phyloP scores from a whole-genome alignment of 2,113 vertebrate genomes.

The Carettochelys insculpta region DNA sequence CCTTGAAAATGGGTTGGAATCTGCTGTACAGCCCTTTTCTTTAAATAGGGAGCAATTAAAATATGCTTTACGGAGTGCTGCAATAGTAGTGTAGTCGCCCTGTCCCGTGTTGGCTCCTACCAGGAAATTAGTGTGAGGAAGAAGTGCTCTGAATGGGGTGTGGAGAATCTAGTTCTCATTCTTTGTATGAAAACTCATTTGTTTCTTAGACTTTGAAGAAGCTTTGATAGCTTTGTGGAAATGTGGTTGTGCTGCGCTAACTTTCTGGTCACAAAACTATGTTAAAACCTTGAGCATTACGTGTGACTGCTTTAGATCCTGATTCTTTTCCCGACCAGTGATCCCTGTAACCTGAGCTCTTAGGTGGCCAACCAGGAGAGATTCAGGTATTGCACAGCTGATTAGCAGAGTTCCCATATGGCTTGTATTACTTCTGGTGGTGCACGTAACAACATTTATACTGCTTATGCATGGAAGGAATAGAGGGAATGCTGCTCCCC shows the following conservation, averaged over 20 bases:
- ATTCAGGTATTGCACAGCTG: too few species aligned
- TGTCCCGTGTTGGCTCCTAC: neutral
- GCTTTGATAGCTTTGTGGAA: neutral
- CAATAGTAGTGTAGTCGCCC: neutral
- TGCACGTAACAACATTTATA: too few species aligned
- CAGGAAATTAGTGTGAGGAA: neutral
- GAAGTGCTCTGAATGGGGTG: neutral
- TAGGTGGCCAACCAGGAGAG: too few species aligned
- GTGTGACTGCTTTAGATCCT: neutral
- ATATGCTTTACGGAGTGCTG: fast-evolving
- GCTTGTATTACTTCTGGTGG: too few species aligned
- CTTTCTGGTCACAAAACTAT: neutral
- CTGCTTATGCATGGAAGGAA: too few species aligned
- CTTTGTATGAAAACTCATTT: neutral
- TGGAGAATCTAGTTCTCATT: neutral
- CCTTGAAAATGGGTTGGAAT: neutral
- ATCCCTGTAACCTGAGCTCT: too few species aligned
- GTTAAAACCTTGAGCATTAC: fast-evolving
- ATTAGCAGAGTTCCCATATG: too few species aligned
- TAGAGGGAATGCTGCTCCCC: too few species aligned
- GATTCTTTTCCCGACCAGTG: too few species aligned
- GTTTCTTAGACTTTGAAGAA: neutral
- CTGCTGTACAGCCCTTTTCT: neutral
- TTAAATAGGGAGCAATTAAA: fast-evolving
- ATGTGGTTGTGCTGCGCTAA: neutral